Evolutionary conservation across 2,888 invertebrate species (phyloP), one percentile per base, ranked within the genome.

Genomic region (Pandemis cinnamomeana): DNA sequence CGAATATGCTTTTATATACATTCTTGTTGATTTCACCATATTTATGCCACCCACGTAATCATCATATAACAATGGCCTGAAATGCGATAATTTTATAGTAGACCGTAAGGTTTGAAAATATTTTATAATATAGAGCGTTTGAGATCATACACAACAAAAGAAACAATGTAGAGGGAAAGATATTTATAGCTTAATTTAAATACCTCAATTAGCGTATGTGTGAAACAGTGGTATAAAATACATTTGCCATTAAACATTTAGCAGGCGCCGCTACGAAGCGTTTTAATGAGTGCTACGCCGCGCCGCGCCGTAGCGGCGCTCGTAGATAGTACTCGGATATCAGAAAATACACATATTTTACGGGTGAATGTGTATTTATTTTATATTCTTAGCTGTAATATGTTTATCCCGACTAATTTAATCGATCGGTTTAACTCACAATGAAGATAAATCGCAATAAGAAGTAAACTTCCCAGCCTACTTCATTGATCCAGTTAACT

Each of bases 231-330:
- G 27, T 27, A 4, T 64, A 7, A 46, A 27, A 64, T 48, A 42
- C 55, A 27, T 58, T 67, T 58, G 58, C 58, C 44, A 20, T 53
- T 51, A 20, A 27, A 53, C 53, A 64, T 63, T 70, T n/a, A 44
- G 7, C 62, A 63, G 70, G 70, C 62, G 62, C 20, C 7, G 70
- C 62, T 70, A 70, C 70, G 70, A 62, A 10, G 41, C 42, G 42
- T 7, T 53, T 13, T 60, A 61, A 51, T 42, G 20, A 53, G 53
- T 27, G 70, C 70, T 70, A 70, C 67, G 48, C 5, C 8, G 8
- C 46, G 46, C 46, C 46, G 51, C 61, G 44, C n/a, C 70, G 70
- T 70, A 70, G 63, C 51, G n/a, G 58, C 15, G 58, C 58, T 58
- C 55, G 58, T 27, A 58, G 58, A 58, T 27, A 58, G 5, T 27